phyloP scores from a whole-genome alignment of 1,140 invertebrate species.

The Diachasma alloeum region DNA sequence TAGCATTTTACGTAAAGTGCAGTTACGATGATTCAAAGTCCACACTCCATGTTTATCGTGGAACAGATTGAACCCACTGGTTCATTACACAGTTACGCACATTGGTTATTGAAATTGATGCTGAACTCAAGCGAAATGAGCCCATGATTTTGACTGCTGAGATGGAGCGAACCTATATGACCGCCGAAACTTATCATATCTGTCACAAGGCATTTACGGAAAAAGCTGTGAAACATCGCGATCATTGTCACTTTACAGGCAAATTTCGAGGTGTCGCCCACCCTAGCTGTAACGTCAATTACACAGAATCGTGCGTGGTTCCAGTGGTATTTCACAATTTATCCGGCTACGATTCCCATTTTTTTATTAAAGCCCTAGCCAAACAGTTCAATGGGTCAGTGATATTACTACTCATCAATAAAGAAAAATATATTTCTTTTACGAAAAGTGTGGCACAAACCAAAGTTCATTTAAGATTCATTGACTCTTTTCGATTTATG shows the following conservation, averaged over 20 bases:
- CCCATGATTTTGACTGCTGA: neutral
- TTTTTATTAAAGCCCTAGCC: slow-evolving; percentile 37
- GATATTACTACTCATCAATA: slow-evolving; percentile 23
- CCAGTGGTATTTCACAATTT: slow-evolving; percentile 34
- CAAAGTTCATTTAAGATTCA: too few species aligned
- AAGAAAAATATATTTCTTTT: too few species aligned
- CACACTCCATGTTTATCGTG: too few species aligned
- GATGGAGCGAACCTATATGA: neutral
- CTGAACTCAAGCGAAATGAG: neutral
- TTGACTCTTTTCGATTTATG: neutral
- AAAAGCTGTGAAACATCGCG: too few species aligned
- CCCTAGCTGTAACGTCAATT: slow-evolving; percentile 55
- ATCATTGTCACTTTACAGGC: too few species aligned
- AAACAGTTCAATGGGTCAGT: slow-evolving; percentile 17
- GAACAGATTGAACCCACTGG: slow-evolving; percentile 33
- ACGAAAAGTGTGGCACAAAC: too few species aligned
- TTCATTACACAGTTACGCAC: slow-evolving; percentile 39
- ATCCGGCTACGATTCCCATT: slow-evolving; percentile 31
- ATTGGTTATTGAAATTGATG: too few species aligned
- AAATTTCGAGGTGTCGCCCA: too few species aligned
- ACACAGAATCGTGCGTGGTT: slow-evolving; percentile 28
- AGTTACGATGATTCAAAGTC: too few species aligned
- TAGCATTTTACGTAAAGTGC: too few species aligned
- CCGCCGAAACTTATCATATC: too few species aligned
- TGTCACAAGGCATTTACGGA: too few species aligned